Percentiles rank a stretch among this genome's conserved stretches.
Evolutionary conservation across 2,797 vertebrate genomes (phyloP).

Genomic region (Simalia tracyae): DNA sequence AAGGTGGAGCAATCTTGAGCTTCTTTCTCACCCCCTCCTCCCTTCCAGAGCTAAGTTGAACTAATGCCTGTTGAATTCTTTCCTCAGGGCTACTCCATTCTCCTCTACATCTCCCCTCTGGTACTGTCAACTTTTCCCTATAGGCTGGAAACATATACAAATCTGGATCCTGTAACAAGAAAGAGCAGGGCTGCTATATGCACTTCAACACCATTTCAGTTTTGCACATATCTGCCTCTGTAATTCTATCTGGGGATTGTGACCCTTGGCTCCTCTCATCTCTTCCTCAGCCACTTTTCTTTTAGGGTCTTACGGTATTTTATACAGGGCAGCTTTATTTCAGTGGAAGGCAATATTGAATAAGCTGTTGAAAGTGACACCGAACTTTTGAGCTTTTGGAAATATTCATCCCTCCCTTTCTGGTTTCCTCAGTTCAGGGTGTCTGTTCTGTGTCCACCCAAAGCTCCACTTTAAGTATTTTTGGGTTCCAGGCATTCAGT

Average conservation of each 20-base stretch:
- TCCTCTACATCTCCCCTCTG: not conserved
- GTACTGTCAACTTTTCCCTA: not conserved
- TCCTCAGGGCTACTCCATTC: not conserved
- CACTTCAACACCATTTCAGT: not conserved
- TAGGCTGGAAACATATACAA: not conserved
- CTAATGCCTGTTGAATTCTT: not conserved
- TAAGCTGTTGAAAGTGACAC: not conserved
- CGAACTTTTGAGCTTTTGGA: not conserved
- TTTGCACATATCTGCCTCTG: not conserved
- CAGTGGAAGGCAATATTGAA: not conserved
- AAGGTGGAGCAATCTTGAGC: not conserved
- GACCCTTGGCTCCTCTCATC: not conserved
- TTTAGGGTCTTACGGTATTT: not conserved
- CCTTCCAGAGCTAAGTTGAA: not conserved
- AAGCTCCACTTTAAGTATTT: not conserved
- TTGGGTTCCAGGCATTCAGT: not conserved
- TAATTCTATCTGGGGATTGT: not conserved
- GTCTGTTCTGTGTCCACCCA: not conserved
- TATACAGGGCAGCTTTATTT: not conserved
- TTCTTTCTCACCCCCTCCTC: not conserved
- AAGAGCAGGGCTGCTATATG: not conserved
- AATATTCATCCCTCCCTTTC: not conserved
- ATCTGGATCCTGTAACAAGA: not conserved
- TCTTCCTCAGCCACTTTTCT: not conserved
- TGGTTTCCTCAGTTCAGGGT: not conserved